Base-by-base conservation (phyloP, 53 echinoderm and acorn worm species). In the Actinopyga echinites region DNA sequence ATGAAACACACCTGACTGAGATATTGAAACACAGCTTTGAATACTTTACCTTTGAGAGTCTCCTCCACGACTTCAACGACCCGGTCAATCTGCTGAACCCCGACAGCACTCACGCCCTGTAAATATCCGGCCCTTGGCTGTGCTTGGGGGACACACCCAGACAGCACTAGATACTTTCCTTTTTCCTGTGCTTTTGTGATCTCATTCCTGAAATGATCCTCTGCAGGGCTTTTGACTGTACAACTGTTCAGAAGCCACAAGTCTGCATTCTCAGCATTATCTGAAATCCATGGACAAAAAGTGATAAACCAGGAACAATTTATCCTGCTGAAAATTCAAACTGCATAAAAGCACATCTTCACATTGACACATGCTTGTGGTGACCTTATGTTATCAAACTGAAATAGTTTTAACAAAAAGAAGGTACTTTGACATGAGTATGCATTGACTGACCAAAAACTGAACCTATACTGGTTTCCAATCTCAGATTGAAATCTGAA, bases 161-260 rank as follows among this genome's bases (percentile, higher is more conserved):
- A 90, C 13, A 99, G 87, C 3, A 99, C 99, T 55, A 99, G 64
- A 43, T 88, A 80, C 67, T 99, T 99, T 37, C 91, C 92, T 17
- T 58, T 82, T 61, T 90, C 52, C 84, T 89, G 90, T n/a, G 94
- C 99, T 24, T 85, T 91, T 35, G 82, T 85, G 26, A 99, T 89
- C n/a, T 92, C 89, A 49, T 99, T 99, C 21, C 99, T 83, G 90
- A 99, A 99, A 67, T 99, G 99, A 64, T 99, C 99, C 58, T 99
- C 99, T 0, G 99, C 99, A 21, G 99, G 99, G 79, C 83, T 95
- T 83, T 99, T 99, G 65, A 99, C 99, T 0, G 99, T 99, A 36
- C 99, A 99, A 87, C 99, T 99, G 89, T 99, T 99, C 4, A 99
- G 86, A 20, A 99, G 86, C 99, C 99, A 99, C 24, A 99, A 85